These are phyloP conservation scores for Sinohyriopsis cumingii DNA, from an alignment of 2,888 invertebrate genomes.

Conservation along the genomic window DNA sequence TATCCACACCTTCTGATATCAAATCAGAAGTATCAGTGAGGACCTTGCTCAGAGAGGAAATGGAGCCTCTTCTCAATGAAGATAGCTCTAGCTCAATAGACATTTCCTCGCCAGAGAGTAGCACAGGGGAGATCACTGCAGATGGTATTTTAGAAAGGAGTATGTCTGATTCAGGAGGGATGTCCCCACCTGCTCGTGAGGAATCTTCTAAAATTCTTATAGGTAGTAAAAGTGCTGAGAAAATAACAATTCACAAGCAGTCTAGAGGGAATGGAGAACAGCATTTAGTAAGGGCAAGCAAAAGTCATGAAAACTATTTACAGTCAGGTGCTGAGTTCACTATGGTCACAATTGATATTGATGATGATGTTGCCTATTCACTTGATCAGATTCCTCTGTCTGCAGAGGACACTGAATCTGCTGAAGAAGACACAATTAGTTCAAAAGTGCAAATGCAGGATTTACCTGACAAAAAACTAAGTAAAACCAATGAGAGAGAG, in stretches of 20 bases:
- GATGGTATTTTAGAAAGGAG: conserved; percentile 37
- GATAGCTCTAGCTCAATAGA: conserved; percentile 37
- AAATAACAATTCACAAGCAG: conserved; percentile 44
- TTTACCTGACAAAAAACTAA: conserved; percentile 26
- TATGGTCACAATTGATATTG: conserved; percentile 91
- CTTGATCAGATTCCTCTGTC: conserved; percentile 77
- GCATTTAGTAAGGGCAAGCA: conserved; percentile 87
- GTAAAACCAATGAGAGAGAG: conserved; percentile 48
- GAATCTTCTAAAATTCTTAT: conserved; percentile 23
- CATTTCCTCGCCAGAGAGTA: conserved; percentile 35
- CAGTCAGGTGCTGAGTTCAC: conserved; percentile 84
- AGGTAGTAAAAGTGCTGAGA: conserved; percentile 65
- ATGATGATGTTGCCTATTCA: conserved; percentile 94
- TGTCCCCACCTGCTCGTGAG: conserved; percentile 32
- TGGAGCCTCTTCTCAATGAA: conserved; percentile 39
- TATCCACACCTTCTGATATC: conserved; percentile 46
- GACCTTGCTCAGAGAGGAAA: conserved; percentile 43
- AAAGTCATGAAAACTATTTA: conserved; percentile 90
- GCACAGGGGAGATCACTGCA: conserved; percentile 29
- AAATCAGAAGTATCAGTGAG: conserved; percentile 46
- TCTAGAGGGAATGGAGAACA: conserved; percentile 19
- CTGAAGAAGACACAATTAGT: conserved; percentile 16
- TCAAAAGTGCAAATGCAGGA: conserved; percentile 16
- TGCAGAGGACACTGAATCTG: conserved; percentile 20
- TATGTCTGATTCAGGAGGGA: conserved; percentile 38